Evolutionary conservation across 2,888 invertebrate genomes (phyloP).

Genomic region (Teinopalpus imperialis): DNA sequence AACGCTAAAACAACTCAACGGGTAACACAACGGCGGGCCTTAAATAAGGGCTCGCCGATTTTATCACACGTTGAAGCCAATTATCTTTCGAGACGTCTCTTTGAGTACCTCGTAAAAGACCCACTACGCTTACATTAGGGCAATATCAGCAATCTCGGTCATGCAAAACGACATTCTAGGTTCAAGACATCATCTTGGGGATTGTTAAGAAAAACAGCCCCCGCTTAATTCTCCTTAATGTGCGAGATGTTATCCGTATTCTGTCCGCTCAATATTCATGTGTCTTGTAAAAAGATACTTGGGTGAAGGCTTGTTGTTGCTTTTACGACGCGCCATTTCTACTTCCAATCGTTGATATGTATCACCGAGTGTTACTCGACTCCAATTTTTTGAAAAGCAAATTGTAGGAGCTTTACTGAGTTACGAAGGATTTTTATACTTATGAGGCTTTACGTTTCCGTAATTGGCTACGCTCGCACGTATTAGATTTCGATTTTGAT

Average conservation of each 20-base stretch:
- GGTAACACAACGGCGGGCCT: slow-evolving; percentile 38
- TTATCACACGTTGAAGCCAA: slow-evolving; percentile 65
- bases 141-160: slow-evolving; percentile 64
- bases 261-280: slow-evolving; percentile 23
- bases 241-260: slow-evolving; percentile 43
- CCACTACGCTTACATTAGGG: slow-evolving; percentile 63
- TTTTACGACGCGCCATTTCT: slow-evolving; percentile 8
- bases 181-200: slow-evolving; percentile 43
- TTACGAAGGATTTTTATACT: background rate
- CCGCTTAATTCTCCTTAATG: slow-evolving; percentile 42
- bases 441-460: background rate
- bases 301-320: background rate
- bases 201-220: slow-evolving; percentile 31
- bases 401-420: background rate
- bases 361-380: slow-evolving; percentile 14
- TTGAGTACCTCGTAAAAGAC: slow-evolving; percentile 61
- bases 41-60: slow-evolving; percentile 55
- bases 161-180: slow-evolving; percentile 52
- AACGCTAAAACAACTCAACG: slow-evolving; percentile 47
- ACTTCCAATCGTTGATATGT: slow-evolving; percentile 15
- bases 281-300: slow-evolving; percentile 18
- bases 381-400: slow-evolving; percentile 16
- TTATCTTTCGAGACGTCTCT: slow-evolving; percentile 53
- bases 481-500: no score
- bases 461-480: background rate